These are phyloP conservation scores for Leucoma salicis DNA, from an alignment of 2,888 invertebrate genomes.

Conservation along the genomic window DNA sequence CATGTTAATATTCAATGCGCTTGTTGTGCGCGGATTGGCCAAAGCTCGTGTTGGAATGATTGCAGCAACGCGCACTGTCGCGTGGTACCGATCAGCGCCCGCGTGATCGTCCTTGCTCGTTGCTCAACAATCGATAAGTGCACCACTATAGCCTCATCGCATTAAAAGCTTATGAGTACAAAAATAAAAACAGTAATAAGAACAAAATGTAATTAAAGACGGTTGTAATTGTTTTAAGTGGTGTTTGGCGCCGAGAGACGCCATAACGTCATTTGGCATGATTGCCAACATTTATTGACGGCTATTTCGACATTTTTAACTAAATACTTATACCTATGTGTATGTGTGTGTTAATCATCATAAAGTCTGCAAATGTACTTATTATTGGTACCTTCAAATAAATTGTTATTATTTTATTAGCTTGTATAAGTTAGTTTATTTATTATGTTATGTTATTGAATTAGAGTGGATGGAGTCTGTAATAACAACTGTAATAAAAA, in stretches of 20 bases:
- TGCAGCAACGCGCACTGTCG: slow-evolving; percentile 36
- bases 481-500: too few relatives aligned
- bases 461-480: too few relatives aligned
- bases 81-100: slow-evolving; percentile 34
- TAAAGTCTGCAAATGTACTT: too few relatives aligned
- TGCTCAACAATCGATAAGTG: slow-evolving; percentile 66
- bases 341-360: neutral
- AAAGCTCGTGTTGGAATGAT: slow-evolving; percentile 26
- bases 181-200: slow-evolving; percentile 49
- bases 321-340: neutral
- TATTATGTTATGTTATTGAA: too few relatives aligned
- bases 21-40: slow-evolving; percentile 9
- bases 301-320: slow-evolving; percentile 52
- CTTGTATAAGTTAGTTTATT: too few relatives aligned
- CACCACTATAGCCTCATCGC: slow-evolving; percentile 54
- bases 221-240: slow-evolving; percentile 54
- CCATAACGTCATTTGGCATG: slow-evolving; percentile 39
- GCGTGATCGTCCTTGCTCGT: slow-evolving; percentile 66
- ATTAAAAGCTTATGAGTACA: slow-evolving; percentile 65
- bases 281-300: slow-evolving; percentile 58
- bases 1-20: neutral
- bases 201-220: slow-evolving; percentile 65
- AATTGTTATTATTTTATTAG: too few relatives aligned
- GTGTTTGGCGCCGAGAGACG: slow-evolving; percentile 28
- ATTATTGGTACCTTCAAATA: too few relatives aligned